Evolutionary conservation across 2,797 vertebrate species (phyloP), one percentile per base, ranked within the genome.

Genomic region (Pyrocephalus nanus): DNA sequence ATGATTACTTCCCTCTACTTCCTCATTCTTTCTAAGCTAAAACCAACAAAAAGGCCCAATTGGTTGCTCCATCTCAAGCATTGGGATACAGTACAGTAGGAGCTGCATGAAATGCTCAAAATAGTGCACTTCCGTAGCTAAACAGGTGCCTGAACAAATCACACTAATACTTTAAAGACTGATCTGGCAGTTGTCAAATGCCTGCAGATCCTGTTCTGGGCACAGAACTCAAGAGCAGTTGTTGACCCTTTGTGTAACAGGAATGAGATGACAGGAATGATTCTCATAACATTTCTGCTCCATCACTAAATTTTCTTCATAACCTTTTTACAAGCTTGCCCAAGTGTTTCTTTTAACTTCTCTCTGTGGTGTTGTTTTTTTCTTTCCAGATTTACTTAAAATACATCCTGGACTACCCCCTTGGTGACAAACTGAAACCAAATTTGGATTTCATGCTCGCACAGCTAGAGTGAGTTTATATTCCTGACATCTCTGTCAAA

Each of bases 351-450:
- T 82, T 94, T 42, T 89, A 89, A 74, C 32, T 61, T 11, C n/a
- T 42, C 22, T 55, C 64, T 73, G 36, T 86, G 51, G 3, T 70
- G 29, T 8, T 36, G 3, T 62, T 91, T 95, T 95, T 90, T 75
- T 60, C 73, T 79, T 95, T 72, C 26, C 96, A 99, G 99, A 99
- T 99, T 96, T 99, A 99, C 91, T 95, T 99, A 81, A 99, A 99
- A 94, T 99, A 99, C 55, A 98, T 99, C 95, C 97, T 99, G 97
- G 99, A 99, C 95, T 99, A 99, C 96, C 99, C 99, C 0, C 98
- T 99, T 90, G 99, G 99, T 45, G 98, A 98, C 75, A 99, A 99
- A 96, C 96, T 99, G 94, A 98, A 95, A 85, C 60, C 75, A 7
- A 99, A 99, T 95, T 94, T 99, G 97, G 98, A 99, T 90, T 99